Percentiles rank a stretch among this genome's conserved stretches.
Evolutionary conservation across 1,140 invertebrate species (phyloP).

Genomic region (Notospermus geniculatus): DNA sequence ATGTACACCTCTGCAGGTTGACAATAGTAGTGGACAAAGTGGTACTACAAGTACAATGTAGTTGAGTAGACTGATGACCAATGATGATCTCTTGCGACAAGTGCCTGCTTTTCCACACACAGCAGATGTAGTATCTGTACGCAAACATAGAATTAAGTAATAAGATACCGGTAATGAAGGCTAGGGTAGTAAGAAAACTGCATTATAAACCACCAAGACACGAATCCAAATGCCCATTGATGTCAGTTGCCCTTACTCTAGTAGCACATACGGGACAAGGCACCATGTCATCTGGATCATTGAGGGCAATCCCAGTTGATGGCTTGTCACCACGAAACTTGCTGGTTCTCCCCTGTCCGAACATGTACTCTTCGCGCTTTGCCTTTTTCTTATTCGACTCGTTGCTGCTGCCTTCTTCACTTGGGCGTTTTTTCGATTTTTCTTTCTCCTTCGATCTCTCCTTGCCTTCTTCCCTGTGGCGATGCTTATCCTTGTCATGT

Average conservation of each 20-base stretch:
- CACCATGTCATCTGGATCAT: slow-evolving; percentile 8
- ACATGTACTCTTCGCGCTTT: slow-evolving; percentile 1
- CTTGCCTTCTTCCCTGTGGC: slow-evolving; percentile 2
- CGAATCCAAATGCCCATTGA: slow-evolving; percentile 33
- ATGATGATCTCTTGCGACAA: too few relatives aligned
- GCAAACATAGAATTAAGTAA: too few relatives aligned
- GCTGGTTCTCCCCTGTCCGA: not conserved
- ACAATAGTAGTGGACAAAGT: too few relatives aligned
- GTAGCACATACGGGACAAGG: slow-evolving; percentile 29
- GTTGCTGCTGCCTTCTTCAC: not conserved
- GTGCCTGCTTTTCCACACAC: too few relatives aligned
- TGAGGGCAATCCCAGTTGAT: not conserved
- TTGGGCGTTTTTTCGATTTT: not conserved
- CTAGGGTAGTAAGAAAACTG: too few relatives aligned
- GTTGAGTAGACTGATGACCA: too few relatives aligned
- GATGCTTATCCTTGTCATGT: too few relatives aligned
- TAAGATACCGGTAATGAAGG: too few relatives aligned
- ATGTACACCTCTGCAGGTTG: too few relatives aligned
- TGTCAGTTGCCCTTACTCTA: slow-evolving; percentile 15
- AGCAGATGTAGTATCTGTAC: too few relatives aligned
- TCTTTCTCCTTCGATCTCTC: not conserved
- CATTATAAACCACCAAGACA: slow-evolving; percentile 19
- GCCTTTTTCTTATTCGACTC: not conserved
- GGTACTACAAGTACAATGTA: too few relatives aligned
- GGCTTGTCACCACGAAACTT: slow-evolving; percentile 12